These are phyloP conservation scores for Sparidentex hasta DNA, from an alignment of 2,797 vertebrate species.

Conservation along the genomic window DNA sequence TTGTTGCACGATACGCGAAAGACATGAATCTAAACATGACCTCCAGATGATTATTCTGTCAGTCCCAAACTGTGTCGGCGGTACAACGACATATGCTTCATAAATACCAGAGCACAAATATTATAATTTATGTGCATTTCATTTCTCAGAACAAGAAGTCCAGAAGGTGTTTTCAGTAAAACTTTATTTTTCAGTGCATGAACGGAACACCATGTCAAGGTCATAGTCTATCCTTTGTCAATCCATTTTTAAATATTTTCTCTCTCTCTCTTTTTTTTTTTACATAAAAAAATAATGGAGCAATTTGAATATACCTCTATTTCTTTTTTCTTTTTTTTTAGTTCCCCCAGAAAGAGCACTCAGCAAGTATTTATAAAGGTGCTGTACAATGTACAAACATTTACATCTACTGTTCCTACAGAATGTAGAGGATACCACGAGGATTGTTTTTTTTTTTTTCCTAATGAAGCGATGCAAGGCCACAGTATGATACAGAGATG, in stretches of 20 bases:
- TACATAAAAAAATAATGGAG: slow-evolving; percentile 99
- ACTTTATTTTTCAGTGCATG: slow-evolving; percentile 87
- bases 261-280: slow-evolving; percentile 78
- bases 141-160: slow-evolving; percentile 32
- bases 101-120: neutral
- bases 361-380: slow-evolving; percentile 96
- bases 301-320: slow-evolving; percentile 94
- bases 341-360: slow-evolving; percentile 88
- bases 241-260: slow-evolving; percentile 82
- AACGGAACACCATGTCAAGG: slow-evolving; percentile 87
- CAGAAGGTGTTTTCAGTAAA: slow-evolving; percentile 77
- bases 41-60: slow-evolving; percentile 1
- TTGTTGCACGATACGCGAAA: slow-evolving; percentile 11
- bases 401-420: slow-evolving; percentile 92
- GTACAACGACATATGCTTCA: neutral
- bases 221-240: slow-evolving; percentile 77
- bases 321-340: slow-evolving; percentile 73
- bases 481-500: slow-evolving; percentile 85
- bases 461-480: slow-evolving; percentile 92
- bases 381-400: slow-evolving; percentile 99
- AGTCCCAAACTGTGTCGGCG: neutral
- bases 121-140: no score
- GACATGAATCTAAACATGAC: slow-evolving; percentile 7
- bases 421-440: slow-evolving; percentile 85
- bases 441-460: slow-evolving; percentile 69